Conservation (phyloP, 2,113 vertebrate genomes). For the Brachyhypopomus occidentalis region DNA sequence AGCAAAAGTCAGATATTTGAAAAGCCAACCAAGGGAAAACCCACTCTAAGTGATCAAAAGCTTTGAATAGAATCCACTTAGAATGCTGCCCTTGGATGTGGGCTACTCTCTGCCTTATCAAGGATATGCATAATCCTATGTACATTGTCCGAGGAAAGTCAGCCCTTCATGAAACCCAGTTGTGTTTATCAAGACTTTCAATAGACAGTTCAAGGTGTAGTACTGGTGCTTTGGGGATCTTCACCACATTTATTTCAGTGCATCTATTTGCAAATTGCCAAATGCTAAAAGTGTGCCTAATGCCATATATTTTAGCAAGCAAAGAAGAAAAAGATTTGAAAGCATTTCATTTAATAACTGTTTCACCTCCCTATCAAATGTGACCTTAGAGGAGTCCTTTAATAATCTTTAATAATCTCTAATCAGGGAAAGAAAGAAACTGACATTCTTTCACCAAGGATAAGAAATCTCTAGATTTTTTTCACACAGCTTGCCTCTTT, state of each 20-base stretch:
- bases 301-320: not conserved
- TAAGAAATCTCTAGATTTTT: constrained; percentile 16
- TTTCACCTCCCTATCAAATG: constrained; percentile 1
- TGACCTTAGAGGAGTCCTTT: not conserved
- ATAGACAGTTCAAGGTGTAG: not conserved
- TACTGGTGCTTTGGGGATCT: not conserved
- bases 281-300: not conserved
- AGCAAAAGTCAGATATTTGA: constrained; percentile 19
- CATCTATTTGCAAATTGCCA: not conserved
- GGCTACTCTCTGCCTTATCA: constrained; percentile 7
- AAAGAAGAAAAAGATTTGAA: not conserved
- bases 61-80: constrained; percentile 9
- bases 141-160: not conserved
- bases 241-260: not conserved
- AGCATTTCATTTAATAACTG: too few relatives aligned
- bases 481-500: constrained; percentile 17
- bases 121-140: not conserved
- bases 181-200: not conserved
- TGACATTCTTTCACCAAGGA: not conserved
- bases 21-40: constrained; percentile 17
- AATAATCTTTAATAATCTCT: not conserved
- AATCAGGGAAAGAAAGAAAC: constrained; percentile 30
- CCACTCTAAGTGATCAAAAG: constrained; percentile 13
- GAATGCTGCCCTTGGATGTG: not conserved
- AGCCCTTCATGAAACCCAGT: not conserved